These are phyloP conservation scores for Cydia strobilella DNA, from an alignment of 1,140 invertebrate species.

Conservation along the genomic window DNA sequence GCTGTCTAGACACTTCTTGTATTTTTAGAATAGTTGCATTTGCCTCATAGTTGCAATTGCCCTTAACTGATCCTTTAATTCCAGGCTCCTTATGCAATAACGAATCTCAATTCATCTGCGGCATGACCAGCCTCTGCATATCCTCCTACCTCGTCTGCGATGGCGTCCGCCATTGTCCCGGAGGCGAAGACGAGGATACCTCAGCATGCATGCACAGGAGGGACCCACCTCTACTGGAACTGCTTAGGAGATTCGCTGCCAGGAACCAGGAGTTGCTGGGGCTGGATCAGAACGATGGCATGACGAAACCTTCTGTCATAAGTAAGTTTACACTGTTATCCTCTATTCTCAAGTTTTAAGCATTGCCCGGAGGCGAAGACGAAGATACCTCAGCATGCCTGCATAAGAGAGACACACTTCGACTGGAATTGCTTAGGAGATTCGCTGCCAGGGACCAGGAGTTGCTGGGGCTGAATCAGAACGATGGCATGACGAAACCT, in stretches of 20 bases:
- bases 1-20: no score
- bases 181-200: conserved; percentile 76
- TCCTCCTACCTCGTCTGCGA: conserved; percentile 83
- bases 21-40: no score
- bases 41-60: no score
- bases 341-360: no score
- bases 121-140: conserved; percentile 77
- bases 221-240: conserved; percentile 67
- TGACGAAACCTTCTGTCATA: conserved; percentile 72
- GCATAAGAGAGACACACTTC: conserved; percentile 59
- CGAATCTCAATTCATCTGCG: conserved; percentile 68
- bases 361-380: conserved; percentile 82
- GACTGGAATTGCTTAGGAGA: conserved; percentile 38
- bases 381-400: conserved; percentile 64
- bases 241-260: conserved; percentile 67
- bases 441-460: conserved; percentile 51
- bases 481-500: conserved; percentile 64
- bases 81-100: conserved; percentile 68
- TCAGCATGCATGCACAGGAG: conserved; percentile 58
- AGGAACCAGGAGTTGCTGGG: conserved; percentile 72
- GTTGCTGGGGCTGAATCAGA: no score
- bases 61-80: no score
- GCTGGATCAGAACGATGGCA: conserved; percentile 61
- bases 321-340: conserved; percentile 53
- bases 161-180: conserved; percentile 82